Evolutionary conservation across 1,140 invertebrate genomes (phyloP), one percentile per base, ranked within the genome.

Genomic region (Cryptotermes secundus): DNA sequence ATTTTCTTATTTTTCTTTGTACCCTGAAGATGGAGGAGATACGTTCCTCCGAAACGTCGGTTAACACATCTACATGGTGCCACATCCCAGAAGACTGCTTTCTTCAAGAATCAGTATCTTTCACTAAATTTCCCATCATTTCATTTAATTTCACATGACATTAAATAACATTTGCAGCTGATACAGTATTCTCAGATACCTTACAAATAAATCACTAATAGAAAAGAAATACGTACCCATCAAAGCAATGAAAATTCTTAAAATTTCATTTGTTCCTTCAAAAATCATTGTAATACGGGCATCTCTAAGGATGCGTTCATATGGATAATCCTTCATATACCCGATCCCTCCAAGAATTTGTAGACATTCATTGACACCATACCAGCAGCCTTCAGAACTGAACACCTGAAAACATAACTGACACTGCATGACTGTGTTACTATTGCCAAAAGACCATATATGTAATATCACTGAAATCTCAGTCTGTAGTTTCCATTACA

Each of bases 231-330:
- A 26, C 87, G 89, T 90, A 90, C 94, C 93, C 86, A 93, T 93
- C 6, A 95, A 87, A 12, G 95, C 92, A 79, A 96, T 92, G 87
- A 96, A 96, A 6, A 96, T 89, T 84, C 95, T 91, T 16, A 96
- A 90, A 85, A 96, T 95, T 86, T 96, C 93, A 87, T 96, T 93
- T 24, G 95, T 94, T 86, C 95, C 95, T 85, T 97, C 95, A 87
- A 96, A 95, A 24, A 96, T 95, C 49, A 93, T 90, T 87, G 97
- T 92, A 84, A 96, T 95, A 49, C 96, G 89, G 6, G 95, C 88
- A 89, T 98, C 95, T 49, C 95, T 90, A 80, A 96, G 89, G 34
- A 93, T 90, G 84, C 92, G 87, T 89, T 96, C 95, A 80, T 94
- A 91, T 12, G 92, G 92, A 87, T 93, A 91, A 6, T 94, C 92